phyloP scores from a whole-genome alignment of 2,113 vertebrate genomes.

The Elanus axillaris region DNA sequence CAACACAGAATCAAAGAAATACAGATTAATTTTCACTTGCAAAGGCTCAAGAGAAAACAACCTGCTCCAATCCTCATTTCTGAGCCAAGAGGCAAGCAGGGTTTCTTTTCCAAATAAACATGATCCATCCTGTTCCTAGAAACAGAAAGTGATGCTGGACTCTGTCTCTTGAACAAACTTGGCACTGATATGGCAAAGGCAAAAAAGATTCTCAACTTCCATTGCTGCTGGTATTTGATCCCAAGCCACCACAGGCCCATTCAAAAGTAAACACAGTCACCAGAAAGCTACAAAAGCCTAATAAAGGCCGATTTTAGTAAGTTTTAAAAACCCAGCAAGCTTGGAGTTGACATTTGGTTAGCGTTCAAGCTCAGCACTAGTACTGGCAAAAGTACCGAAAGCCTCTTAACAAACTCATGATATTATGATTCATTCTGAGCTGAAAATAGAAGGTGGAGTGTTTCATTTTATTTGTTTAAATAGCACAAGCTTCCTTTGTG shows the following conservation, averaged over 20 bases:
- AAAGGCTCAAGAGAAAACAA: not conserved
- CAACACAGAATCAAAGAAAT: not conserved
- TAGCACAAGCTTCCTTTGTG: not conserved
- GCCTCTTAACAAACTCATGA: not conserved
- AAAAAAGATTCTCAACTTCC: not conserved
- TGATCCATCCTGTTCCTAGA: not conserved
- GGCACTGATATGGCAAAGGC: not conserved
- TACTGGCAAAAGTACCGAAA: not conserved
- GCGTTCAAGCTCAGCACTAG: conserved; percentile 7
- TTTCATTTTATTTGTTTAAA: not conserved
- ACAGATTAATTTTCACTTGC: not conserved
- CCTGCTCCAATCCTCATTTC: not conserved
- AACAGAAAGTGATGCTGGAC: not conserved
- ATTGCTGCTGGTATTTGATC: not conserved
- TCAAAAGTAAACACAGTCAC: not conserved
- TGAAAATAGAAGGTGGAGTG: conserved; percentile 27
- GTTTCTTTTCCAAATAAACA: not conserved
- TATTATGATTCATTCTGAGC: not conserved
- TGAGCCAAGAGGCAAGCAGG: not conserved
- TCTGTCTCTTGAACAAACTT: not conserved
- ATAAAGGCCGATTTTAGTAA: not conserved
- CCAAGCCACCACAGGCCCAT: not conserved
- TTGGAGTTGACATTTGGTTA: conserved; percentile 14
- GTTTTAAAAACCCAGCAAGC: not conserved
- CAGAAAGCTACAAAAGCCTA: not conserved